phyloP scores from a whole-genome alignment of 1,140 invertebrate genomes.

The Onthophagus taurus region DNA sequence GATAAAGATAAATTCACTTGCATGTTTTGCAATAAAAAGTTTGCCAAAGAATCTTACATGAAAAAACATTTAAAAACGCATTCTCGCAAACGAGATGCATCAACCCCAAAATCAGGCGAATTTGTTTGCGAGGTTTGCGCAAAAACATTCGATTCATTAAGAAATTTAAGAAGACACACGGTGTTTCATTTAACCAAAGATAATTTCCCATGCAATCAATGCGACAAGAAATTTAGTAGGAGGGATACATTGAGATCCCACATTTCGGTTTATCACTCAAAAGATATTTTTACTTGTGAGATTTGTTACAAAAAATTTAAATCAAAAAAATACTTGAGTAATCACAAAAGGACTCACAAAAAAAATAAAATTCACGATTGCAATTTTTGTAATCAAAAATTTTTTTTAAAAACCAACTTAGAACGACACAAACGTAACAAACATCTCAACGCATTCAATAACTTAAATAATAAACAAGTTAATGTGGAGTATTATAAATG shows the following conservation, averaged over 20 bases:
- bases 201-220: conserved; percentile 27
- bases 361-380: conserved; percentile 9
- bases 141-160: conserved; percentile 20
- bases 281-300: conserved; percentile 14
- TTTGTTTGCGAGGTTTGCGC: conserved; percentile 30
- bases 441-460: conserved; percentile 14
- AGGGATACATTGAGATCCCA: conserved; percentile 20
- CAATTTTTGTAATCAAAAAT: conserved; percentile 1
- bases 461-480: neutral
- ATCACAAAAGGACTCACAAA: conserved; percentile 22
- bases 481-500: conserved; percentile 22
- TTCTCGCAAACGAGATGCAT: conserved; percentile 7
- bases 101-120: neutral
- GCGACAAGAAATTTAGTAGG: conserved; percentile 30
- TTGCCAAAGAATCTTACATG: conserved; percentile 24
- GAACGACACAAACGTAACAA: conserved; percentile 3
- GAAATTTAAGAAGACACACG: conserved; percentile 22
- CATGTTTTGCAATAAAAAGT: conserved; percentile 31
- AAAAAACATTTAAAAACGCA: conserved; percentile 30
- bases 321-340: conserved; percentile 20
- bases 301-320: conserved; percentile 26
- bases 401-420: conserved; percentile 5
- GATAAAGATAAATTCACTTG: conserved; percentile 23
- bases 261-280: neutral
- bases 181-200: conserved; percentile 25